These are phyloP conservation scores for Blomia tropicalis DNA, from an alignment of 2,888 invertebrate species.

Conservation along the genomic window DNA sequence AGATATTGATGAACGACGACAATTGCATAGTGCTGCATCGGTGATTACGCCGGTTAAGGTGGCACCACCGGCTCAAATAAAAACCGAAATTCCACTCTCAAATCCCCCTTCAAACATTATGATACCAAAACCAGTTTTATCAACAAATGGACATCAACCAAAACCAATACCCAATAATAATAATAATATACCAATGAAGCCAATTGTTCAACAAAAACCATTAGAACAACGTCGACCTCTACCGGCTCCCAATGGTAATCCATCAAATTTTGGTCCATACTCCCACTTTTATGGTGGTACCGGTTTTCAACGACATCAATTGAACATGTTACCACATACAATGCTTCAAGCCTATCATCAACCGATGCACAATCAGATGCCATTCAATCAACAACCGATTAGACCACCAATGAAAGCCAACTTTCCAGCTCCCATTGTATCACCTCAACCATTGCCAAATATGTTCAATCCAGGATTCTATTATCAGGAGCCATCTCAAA, in stretches of 20 bases:
- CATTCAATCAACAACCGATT: not conserved
- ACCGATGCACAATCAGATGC: not conserved
- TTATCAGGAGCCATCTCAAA: not conserved
- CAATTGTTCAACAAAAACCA: not conserved
- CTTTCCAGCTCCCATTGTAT: not conserved
- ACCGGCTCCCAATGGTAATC: not conserved
- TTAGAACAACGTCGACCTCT: not conserved
- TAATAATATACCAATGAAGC: not conserved
- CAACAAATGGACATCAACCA: not conserved
- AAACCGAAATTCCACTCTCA: not conserved
- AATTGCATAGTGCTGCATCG: conserved; percentile 9
- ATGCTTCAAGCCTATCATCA: conserved; percentile 3
- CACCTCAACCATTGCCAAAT: not conserved
- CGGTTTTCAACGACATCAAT: not conserved
- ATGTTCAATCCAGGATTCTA: not conserved
- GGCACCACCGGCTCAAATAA: not conserved
- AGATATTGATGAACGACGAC: not conserved
- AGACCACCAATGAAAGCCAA: not conserved
- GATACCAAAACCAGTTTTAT: not conserved
- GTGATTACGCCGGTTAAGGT: conserved; percentile 4
- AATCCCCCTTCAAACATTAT: not conserved
- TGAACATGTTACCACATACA: conserved; percentile 9
- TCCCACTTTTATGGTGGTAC: not conserved
- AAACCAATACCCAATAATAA: not conserved
- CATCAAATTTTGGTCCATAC: not conserved